Evolutionary conservation across 2,797 vertebrate genomes (phyloP).

Genomic region (Gephyroberyx darwinii): DNA sequence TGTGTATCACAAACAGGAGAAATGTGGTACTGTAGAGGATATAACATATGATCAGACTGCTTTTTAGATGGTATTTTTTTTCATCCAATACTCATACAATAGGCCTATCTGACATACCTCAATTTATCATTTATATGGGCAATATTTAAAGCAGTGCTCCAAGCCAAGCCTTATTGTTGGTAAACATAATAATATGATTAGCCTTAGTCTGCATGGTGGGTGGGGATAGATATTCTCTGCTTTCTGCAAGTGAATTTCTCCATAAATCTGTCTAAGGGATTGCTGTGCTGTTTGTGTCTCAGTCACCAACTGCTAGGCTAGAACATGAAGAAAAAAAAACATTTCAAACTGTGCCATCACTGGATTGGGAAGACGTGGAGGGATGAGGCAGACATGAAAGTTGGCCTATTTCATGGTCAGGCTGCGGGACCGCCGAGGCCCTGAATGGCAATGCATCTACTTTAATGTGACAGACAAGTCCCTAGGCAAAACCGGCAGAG

Average conservation of each 20-base stretch:
- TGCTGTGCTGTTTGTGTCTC: constrained; percentile 72
- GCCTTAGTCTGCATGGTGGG: constrained; percentile 1
- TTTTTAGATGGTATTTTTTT: not conserved
- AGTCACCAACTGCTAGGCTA: constrained; percentile 74
- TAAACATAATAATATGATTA: constrained; percentile 6
- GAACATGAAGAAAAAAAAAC: constrained; percentile 52
- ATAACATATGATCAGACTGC: not conserved
- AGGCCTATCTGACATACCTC: not conserved
- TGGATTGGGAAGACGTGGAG: constrained; percentile 75
- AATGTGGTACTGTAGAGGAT: not conserved
- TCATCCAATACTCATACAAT: not conserved
- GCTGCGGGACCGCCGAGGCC: constrained; percentile 79
- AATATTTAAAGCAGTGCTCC: not conserved
- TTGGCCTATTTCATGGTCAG: constrained; percentile 89
- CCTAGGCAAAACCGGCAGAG: constrained; percentile 83
- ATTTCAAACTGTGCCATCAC: constrained; percentile 78
- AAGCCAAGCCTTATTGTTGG: not conserved
- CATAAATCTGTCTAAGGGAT: constrained; percentile 66
- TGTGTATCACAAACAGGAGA: not conserved
- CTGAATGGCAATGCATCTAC: constrained; percentile 86
- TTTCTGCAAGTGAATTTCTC: constrained; percentile 38
- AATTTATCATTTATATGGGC: not conserved
- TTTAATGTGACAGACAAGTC: constrained; percentile 88
- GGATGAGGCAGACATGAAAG: constrained; percentile 84
- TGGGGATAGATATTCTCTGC: not conserved